These are phyloP conservation scores for Drosophila kurseongensis DNA, from an alignment of 1,140 invertebrate genomes.

Conservation along the genomic window DNA sequence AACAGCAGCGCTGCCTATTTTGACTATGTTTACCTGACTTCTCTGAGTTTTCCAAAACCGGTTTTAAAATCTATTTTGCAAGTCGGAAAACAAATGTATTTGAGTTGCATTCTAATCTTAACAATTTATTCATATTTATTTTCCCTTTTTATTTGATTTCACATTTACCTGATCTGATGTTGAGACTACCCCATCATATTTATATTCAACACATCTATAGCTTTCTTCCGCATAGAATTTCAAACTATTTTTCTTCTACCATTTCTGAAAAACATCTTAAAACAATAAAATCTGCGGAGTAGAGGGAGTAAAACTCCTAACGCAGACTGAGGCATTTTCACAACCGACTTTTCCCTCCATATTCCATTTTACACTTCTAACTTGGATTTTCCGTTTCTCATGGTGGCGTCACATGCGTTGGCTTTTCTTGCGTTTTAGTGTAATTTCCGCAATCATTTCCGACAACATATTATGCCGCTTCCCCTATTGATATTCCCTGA, in stretches of 20 bases:
- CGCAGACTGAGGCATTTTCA: background rate
- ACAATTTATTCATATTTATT: background rate
- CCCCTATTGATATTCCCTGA: slow-evolving; percentile 49
- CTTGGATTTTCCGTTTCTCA: background rate
- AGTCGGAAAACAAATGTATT: too few relatives aligned
- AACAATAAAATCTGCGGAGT: background rate
- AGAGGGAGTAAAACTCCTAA: background rate
- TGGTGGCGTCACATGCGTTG: background rate
- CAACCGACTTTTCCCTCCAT: background rate
- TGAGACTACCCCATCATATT: background rate
- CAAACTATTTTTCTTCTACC: background rate
- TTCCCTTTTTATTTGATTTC: background rate
- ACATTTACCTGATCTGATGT: too few relatives aligned
- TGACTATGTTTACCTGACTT: too few relatives aligned
- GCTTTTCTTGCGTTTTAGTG: slow-evolving; percentile 63
- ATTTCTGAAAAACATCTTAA: too few relatives aligned
- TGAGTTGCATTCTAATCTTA: background rate
- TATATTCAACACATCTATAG: background rate
- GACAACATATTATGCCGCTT: slow-evolving; percentile 69
- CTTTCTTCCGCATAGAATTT: background rate
- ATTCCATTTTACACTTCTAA: background rate
- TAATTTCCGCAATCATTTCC: slow-evolving; percentile 80
- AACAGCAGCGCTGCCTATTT: too few relatives aligned
- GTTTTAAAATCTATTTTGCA: too few relatives aligned
- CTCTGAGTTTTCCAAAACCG: too few relatives aligned